These are phyloP conservation scores for Acrocephalus arundinaceus DNA, from an alignment of 2,113 vertebrate genomes.

Conservation along the genomic window DNA sequence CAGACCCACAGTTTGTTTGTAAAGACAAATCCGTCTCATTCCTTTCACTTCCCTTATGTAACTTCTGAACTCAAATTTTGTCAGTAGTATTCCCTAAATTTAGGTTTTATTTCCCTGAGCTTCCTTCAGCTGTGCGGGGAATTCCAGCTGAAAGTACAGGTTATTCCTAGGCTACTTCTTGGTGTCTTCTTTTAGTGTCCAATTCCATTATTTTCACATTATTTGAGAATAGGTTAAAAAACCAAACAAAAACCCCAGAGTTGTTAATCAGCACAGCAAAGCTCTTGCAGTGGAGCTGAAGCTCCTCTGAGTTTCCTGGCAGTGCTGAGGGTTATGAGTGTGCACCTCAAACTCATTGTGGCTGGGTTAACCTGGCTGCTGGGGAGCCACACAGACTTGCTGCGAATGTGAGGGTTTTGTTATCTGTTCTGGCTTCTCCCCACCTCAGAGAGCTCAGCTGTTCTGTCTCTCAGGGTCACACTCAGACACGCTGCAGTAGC, in stretches of 20 bases:
- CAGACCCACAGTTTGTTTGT: not conserved
- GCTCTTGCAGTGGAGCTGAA: not conserved
- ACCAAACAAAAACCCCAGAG: not conserved
- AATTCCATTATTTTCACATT: not conserved
- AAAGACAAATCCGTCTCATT: not conserved
- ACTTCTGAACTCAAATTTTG: not conserved
- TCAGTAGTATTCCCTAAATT: not conserved
- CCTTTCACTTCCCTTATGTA: not conserved
- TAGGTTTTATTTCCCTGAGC: not conserved
- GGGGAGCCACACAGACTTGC: not conserved
- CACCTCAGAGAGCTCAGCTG: not conserved
- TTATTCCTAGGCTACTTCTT: not conserved
- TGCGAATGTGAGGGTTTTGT: not conserved
- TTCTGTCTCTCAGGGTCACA: not conserved
- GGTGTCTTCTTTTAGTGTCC: not conserved
- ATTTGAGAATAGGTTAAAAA: not conserved
- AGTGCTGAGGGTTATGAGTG: not conserved
- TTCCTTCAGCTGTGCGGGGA: not conserved
- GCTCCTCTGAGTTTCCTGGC: not conserved
- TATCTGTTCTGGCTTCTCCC: not conserved
- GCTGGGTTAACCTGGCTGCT: not conserved
- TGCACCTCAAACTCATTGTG: not conserved
- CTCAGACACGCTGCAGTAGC: not conserved
- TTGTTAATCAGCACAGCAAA: not conserved
- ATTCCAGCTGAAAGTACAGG: not conserved